A percentile compares a stretch with the other conserved stretches of the same genome.
Evolutionary conservation across 2,888 invertebrate species (phyloP).

Genomic region (Caenorhabditis angaria): DNA sequence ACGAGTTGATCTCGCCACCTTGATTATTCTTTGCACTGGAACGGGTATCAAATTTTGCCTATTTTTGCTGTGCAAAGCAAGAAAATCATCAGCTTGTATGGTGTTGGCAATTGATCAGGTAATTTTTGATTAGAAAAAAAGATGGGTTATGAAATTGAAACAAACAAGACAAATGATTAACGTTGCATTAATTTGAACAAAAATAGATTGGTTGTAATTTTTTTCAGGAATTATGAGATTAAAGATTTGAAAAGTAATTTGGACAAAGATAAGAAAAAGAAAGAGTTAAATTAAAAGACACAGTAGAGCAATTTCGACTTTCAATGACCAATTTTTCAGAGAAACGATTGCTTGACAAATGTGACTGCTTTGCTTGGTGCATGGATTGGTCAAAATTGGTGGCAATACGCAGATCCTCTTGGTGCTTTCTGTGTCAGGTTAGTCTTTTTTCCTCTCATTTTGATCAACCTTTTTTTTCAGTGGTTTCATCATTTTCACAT

Average conservation of each 20-base stretch:
- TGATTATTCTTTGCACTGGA: slow-evolving; percentile 51
- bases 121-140: no score
- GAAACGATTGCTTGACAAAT: slow-evolving; percentile 75
- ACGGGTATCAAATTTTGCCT: slow-evolving; percentile 56
- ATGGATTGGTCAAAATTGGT: slow-evolving; percentile 72
- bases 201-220: no score
- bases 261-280: no score
- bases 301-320: background rate
- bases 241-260: no score
- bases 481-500: slow-evolving; percentile 55
- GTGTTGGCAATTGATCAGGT: slow-evolving; percentile 73
- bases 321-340: slow-evolving; percentile 47
- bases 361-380: slow-evolving; percentile 74
- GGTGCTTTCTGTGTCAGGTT: slow-evolving; percentile 74
- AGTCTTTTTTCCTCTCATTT: slow-evolving; percentile 34
- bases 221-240: no score
- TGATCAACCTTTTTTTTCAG: slow-evolving; percentile 9
- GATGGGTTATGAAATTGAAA: no score
- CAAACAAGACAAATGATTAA: no score
- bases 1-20: slow-evolving; percentile 46
- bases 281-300: background rate
- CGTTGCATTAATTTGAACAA: no score
- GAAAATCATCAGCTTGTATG: slow-evolving; percentile 47
- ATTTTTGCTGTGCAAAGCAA: slow-evolving; percentile 51
- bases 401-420: slow-evolving; percentile 74